These are phyloP conservation scores for Dreissena polymorpha DNA, from an alignment of 1,140 invertebrate species.

Conservation along the genomic window DNA sequence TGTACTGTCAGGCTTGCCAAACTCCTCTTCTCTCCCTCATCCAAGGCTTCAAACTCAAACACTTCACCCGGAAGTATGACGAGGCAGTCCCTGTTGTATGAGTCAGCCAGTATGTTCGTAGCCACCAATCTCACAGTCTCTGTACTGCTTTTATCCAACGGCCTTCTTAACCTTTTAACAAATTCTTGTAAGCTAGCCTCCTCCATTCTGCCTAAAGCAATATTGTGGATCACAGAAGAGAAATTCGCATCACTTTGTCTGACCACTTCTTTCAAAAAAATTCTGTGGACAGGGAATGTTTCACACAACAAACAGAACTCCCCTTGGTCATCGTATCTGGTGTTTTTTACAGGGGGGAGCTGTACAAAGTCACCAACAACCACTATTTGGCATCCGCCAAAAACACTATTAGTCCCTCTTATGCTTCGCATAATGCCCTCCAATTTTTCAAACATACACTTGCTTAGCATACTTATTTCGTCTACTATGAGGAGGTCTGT, in stretches of 20 bases:
- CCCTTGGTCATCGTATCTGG: constrained; percentile 28
- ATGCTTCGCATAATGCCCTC: constrained; percentile 16
- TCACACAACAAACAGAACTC: constrained; percentile 37
- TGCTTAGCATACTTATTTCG: too few relatives aligned
- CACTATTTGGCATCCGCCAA: constrained; percentile 14
- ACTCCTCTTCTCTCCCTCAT: too few relatives aligned
- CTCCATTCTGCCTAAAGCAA: constrained; percentile 16
- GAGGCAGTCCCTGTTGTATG: constrained; percentile 40
- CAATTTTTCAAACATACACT: constrained; percentile 39
- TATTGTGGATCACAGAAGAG: background rate
- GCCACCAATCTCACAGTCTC: constrained; percentile 16
- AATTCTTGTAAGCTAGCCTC: background rate
- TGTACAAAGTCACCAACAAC: constrained; percentile 27
- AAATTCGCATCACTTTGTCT: constrained; percentile 18
- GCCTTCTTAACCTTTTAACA: constrained; percentile 17
- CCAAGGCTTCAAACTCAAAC: constrained; percentile 31
- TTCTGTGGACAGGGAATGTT: constrained; percentile 14
- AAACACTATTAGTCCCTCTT: background rate
- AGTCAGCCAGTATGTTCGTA: too few relatives aligned
- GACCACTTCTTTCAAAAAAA: background rate
- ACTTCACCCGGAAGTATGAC: constrained; percentile 23
- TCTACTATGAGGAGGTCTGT: too few relatives aligned
- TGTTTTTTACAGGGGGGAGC: constrained; percentile 36
- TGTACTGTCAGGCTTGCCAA: too few relatives aligned
- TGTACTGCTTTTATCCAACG: background rate